A percentile compares a stretch with the other conserved stretches of the same genome.
These are phyloP conservation scores for Megalopta genalis DNA, from an alignment of 1,140 invertebrate species.

Conservation along the genomic window DNA sequence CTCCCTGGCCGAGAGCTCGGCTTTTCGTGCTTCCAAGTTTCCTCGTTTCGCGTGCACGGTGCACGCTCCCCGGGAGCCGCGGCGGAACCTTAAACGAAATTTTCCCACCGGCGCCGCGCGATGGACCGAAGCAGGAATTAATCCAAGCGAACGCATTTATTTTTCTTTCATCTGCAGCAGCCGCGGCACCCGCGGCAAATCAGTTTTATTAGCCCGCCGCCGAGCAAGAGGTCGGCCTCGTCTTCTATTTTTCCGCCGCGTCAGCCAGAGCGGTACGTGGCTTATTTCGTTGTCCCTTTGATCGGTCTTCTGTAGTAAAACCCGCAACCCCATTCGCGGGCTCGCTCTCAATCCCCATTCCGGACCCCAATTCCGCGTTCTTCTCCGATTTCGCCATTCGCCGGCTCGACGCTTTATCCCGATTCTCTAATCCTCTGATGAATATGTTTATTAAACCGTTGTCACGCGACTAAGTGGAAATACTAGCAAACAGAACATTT, in stretches of 20 bases:
- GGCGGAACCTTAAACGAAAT: background rate
- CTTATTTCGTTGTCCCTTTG: slow-evolving; percentile 26
- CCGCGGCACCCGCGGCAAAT: background rate
- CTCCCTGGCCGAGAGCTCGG: too few species aligned
- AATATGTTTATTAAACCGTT: slow-evolving; percentile 11
- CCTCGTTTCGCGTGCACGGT: too few species aligned
- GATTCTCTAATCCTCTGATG: slow-evolving; percentile 10
- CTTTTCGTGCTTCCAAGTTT: too few species aligned
- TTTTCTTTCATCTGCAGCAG: background rate
- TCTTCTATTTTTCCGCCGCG: slow-evolving; percentile 10
- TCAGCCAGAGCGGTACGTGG: background rate
- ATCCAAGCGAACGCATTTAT: background rate
- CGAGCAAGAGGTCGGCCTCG: background rate
- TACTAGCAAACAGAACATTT: too few species aligned
- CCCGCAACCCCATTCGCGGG: slow-evolving; percentile 13
- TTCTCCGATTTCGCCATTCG: too few species aligned
- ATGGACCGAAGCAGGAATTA: background rate
- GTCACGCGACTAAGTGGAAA: too few species aligned
- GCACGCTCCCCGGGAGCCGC: too few species aligned
- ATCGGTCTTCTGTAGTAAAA: slow-evolving; percentile 26
- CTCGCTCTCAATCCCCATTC: slow-evolving; percentile 16
- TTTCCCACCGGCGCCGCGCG: background rate
- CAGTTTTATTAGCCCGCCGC: slow-evolving; percentile 17
- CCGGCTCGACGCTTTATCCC: background rate
- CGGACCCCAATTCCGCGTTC: background rate